These are phyloP conservation scores for Lydus trimaculatus DNA, from an alignment of 2,888 invertebrate genomes.

Conservation along the genomic window DNA sequence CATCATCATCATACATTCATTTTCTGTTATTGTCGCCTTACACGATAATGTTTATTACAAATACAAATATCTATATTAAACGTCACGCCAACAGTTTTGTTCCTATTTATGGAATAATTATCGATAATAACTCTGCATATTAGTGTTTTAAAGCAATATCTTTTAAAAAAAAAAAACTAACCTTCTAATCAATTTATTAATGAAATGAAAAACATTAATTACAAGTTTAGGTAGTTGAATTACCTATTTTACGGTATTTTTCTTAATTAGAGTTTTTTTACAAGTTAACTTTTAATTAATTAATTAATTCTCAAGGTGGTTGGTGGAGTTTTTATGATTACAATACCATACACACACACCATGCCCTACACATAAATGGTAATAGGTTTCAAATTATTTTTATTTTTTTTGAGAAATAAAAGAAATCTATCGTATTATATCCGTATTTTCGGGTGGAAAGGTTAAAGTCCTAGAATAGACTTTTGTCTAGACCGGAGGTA, in stretches of 20 bases:
- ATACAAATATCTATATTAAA: background rate
- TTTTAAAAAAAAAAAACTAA: background rate
- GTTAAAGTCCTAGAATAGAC: background rate
- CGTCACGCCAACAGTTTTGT: background rate
- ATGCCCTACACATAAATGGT: too few species aligned
- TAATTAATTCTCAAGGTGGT: background rate
- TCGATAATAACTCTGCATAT: background rate
- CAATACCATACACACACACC: too few species aligned
- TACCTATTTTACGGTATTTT: background rate
- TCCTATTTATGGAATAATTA: background rate
- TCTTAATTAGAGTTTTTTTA: background rate
- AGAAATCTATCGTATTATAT: background rate
- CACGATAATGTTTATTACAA: background rate
- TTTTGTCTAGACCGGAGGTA: conserved; percentile 7
- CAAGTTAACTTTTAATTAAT: background rate
- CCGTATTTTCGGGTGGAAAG: background rate
- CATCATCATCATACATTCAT: background rate
- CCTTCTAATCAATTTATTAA: background rate
- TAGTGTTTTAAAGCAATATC: too few species aligned
- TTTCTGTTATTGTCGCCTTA: background rate
- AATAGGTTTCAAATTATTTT: too few species aligned
- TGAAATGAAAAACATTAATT: background rate
- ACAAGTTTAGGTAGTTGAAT: too few species aligned
- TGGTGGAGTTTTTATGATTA: background rate
- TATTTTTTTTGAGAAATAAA: background rate